Conservation (phyloP, 1,140 invertebrate genomes). For the Stegodyphus mimosarum region DNA sequence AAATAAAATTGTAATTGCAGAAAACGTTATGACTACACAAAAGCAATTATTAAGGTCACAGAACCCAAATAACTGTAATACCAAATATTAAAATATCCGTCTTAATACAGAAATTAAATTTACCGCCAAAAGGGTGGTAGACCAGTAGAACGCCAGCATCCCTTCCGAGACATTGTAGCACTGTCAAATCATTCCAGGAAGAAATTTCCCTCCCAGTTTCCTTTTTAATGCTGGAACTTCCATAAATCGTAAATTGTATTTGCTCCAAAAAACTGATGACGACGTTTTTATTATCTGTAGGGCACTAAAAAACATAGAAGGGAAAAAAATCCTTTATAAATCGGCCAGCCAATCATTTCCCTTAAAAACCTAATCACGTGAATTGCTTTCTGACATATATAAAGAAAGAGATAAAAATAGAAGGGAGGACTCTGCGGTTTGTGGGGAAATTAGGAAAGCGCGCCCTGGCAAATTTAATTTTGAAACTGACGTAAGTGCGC, state of each 20-base stretch:
- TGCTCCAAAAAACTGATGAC: slow-evolving; percentile 16
- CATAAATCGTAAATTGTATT: background rate
- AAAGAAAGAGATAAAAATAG: background rate
- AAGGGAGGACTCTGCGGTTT: background rate
- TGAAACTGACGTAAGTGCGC: background rate
- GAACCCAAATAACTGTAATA: too few species aligned
- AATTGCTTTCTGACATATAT: background rate
- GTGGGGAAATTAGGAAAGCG: background rate
- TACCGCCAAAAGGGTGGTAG: too few species aligned
- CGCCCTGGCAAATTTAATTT: slow-evolving; percentile 23
- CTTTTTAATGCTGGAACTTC: too few species aligned
- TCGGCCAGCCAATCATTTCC: background rate
- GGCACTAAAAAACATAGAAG: background rate
- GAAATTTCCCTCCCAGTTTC: too few species aligned
- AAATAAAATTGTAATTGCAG: too few species aligned
- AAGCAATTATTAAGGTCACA: too few species aligned
- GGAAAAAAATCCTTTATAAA: slow-evolving; percentile 2
- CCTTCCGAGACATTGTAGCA: too few species aligned
- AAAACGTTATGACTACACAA: too few species aligned
- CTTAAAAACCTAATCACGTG: slow-evolving; percentile 17
- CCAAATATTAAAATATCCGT: too few species aligned
- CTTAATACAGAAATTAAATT: too few species aligned
- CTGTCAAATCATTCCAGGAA: too few species aligned
- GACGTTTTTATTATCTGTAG: slow-evolving; percentile 24
- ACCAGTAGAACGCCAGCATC: too few species aligned